Evolutionary conservation across 2,797 vertebrate genomes (phyloP).

Genomic region (Hemibagrus guttatus): DNA sequence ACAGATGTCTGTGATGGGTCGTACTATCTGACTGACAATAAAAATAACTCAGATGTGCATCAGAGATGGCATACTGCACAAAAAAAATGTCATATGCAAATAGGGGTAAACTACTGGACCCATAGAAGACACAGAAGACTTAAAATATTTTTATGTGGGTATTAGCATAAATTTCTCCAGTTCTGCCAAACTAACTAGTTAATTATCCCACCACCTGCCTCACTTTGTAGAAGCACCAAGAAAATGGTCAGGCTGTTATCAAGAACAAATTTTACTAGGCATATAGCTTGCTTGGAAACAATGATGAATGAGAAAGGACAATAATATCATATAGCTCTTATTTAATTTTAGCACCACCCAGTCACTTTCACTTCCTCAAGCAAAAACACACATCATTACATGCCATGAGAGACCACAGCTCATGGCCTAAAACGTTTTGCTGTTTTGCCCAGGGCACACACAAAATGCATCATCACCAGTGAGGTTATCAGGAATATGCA

Average conservation of each 20-base stretch:
- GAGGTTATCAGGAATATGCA: background rate
- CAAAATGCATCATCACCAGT: background rate
- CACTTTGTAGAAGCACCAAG: background rate
- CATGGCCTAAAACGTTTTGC: background rate
- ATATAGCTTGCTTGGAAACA: background rate
- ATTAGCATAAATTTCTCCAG: background rate
- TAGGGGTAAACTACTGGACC: background rate
- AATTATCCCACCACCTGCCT: background rate
- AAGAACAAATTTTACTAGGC: background rate
- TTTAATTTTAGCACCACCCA: background rate
- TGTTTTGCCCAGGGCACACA: background rate
- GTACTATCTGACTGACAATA: constrained; percentile 8
- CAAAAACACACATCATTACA: background rate
- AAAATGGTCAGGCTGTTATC: background rate
- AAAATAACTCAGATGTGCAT: constrained; percentile 33
- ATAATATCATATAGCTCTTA: background rate
- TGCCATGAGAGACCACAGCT: background rate
- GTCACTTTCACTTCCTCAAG: background rate
- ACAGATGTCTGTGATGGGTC: constrained; percentile 37
- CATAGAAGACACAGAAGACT: background rate
- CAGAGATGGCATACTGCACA: background rate
- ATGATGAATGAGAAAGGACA: background rate
- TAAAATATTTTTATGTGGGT: background rate
- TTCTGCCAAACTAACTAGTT: background rate
- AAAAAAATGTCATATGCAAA: constrained; percentile 3